Percentiles rank a stretch among this genome's conserved stretches.
Conservation (phyloP, 2,113 vertebrate genomes). For the Illadopsis cleaveri region DNA sequence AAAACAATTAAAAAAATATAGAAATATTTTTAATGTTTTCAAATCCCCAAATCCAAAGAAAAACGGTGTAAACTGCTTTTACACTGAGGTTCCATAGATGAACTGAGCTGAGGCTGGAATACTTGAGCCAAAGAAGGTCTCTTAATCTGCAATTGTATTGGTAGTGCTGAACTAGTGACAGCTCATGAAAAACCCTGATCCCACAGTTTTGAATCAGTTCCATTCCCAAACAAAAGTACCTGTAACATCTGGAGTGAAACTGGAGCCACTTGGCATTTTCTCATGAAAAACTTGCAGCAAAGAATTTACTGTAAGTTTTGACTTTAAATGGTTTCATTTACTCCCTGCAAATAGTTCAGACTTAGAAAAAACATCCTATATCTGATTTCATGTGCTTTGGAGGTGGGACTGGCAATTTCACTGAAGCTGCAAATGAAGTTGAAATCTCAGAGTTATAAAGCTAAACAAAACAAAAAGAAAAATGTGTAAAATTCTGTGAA, state of each 20-base stretch:
- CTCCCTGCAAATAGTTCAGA: neutral
- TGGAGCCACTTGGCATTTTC: neutral
- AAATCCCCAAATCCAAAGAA: neutral
- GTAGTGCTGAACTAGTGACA: neutral
- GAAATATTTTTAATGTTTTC: neutral
- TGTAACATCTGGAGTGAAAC: neutral
- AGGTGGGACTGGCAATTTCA: conserved; percentile 27
- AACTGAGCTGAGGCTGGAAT: neutral
- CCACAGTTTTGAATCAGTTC: conserved; percentile 39
- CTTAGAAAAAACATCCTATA: neutral
- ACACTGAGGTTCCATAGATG: neutral
- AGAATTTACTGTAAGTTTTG: neutral
- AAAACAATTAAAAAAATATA: neutral
- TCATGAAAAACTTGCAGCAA: neutral
- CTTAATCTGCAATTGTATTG: neutral
- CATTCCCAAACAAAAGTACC: neutral
- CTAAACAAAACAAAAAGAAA: conserved; percentile 13
- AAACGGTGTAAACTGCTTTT: neutral
- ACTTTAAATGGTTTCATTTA: conserved; percentile 18
- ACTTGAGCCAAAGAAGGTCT: neutral
- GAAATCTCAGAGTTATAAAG: conserved; percentile 12
- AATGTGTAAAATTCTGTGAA: conserved; percentile 49
- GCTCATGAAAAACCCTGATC: conserved; percentile 8
- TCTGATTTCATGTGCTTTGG: conserved; percentile 1
- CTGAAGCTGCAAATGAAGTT: conserved; percentile 32